Percentiles rank a stretch among this genome's conserved stretches.
These are phyloP conservation scores for Sicus ferrugineus DNA, from an alignment of 2,888 invertebrate genomes.

Conservation along the genomic window DNA sequence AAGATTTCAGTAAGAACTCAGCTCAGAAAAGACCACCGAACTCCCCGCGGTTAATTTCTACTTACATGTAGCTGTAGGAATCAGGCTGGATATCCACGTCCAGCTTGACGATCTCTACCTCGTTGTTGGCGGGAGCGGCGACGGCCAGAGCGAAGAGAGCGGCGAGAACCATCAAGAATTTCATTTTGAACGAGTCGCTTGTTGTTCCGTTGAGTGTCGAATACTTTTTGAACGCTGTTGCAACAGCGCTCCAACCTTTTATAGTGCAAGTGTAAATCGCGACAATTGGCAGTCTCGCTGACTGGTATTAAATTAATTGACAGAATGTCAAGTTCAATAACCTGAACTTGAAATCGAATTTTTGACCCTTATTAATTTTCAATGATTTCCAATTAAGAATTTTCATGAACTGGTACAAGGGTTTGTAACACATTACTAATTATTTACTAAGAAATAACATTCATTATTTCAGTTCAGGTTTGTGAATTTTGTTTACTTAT, in stretches of 20 bases:
- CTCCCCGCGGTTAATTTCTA: background rate
- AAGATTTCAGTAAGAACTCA: background rate
- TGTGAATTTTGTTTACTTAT: too few relatives aligned
- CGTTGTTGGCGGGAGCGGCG: constrained; percentile 46
- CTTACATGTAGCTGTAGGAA: constrained; percentile 70
- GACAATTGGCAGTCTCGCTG: too few relatives aligned
- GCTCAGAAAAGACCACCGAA: background rate
- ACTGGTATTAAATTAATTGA: too few relatives aligned
- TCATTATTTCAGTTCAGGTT: too few relatives aligned
- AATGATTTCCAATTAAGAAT: too few relatives aligned
- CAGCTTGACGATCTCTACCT: constrained; percentile 51
- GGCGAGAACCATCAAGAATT: constrained; percentile 47
- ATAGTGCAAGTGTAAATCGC: too few relatives aligned
- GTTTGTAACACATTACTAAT: too few relatives aligned
- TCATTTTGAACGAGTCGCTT: constrained; percentile 39
- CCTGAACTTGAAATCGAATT: too few relatives aligned
- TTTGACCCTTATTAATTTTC: too few relatives aligned
- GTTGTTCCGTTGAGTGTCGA: constrained; percentile 33
- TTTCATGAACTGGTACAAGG: too few relatives aligned
- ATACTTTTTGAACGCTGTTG: constrained; percentile 24
- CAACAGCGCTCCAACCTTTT: background rate
- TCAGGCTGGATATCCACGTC: constrained; percentile 68
- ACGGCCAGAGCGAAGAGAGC: constrained; percentile 49
- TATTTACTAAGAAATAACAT: too few relatives aligned
- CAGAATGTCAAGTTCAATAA: too few relatives aligned